Conservation (phyloP, 2,113 vertebrate genomes). For the Megaptera novaeangliae region DNA sequence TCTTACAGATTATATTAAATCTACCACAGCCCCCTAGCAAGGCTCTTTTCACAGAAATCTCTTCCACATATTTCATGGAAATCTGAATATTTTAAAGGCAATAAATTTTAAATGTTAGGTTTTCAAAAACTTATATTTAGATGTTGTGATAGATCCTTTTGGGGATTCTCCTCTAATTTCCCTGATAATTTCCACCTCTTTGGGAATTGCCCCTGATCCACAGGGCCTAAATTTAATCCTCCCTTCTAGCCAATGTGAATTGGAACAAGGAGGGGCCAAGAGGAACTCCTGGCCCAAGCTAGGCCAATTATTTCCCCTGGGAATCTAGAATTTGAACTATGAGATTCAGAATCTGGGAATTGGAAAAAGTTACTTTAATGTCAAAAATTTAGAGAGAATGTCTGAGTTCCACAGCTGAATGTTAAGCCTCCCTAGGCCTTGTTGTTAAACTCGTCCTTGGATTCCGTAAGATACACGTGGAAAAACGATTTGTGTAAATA, state of each 20-base stretch:
- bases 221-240: not conserved
- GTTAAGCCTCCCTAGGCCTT: not conserved
- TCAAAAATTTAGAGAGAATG: not conserved
- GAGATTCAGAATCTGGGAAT: not conserved
- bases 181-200: not conserved
- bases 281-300: not conserved
- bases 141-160: not conserved
- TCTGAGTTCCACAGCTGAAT: not conserved
- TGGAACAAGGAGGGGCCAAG: not conserved
- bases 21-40: not conserved
- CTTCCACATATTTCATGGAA: not conserved
- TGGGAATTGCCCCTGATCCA: not conserved
- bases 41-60: not conserved
- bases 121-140: slow-evolving; percentile 3
- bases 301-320: not conserved
- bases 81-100: slow-evolving; percentile 10
- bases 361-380: not conserved
- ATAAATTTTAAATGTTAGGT: not conserved
- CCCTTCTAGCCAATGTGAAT: not conserved
- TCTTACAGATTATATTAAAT: not conserved
- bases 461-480: not conserved
- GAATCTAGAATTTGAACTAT: not conserved
- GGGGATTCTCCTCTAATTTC: not conserved
- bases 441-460: not conserved
- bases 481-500: not conserved